phyloP scores from a whole-genome alignment of 2,888 invertebrate species.

The Furcula furcula region DNA sequence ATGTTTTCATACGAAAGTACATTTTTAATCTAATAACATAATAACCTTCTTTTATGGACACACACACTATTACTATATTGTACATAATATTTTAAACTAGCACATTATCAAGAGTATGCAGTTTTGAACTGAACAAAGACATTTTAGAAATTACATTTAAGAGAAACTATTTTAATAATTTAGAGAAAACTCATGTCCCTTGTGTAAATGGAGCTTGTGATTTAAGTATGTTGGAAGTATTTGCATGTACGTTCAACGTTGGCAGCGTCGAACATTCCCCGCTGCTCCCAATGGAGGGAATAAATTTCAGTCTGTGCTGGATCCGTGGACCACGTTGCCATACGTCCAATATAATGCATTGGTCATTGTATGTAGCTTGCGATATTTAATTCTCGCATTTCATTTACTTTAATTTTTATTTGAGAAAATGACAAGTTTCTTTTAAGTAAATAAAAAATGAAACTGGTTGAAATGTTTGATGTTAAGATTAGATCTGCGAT shows the following conservation, averaged over 20 bases:
- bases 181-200: background rate
- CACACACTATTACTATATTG: no score
- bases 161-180: no score
- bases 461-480: slow-evolving; percentile 3
- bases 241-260: slow-evolving; percentile 23
- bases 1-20: no score
- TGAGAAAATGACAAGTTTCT: background rate
- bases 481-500: slow-evolving; percentile 35
- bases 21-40: no score
- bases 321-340: slow-evolving; percentile 26
- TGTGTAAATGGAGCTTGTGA: slow-evolving; percentile 12
- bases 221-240: slow-evolving; percentile 17
- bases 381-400: slow-evolving; percentile 6
- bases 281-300: slow-evolving; percentile 33
- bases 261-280: slow-evolving; percentile 36
- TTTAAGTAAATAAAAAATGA: background rate
- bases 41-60: no score
- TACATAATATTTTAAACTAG: no score
- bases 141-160: no score
- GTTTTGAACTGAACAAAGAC: no score
- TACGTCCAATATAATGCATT: slow-evolving; percentile 28
- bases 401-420: background rate
- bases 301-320: slow-evolving; percentile 43
- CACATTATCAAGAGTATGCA: no score
- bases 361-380: slow-evolving; percentile 22